Evolutionary conservation across 1,140 invertebrate species (phyloP), one percentile per base, ranked within the genome.

Genomic region (Solenopsis fugax): DNA sequence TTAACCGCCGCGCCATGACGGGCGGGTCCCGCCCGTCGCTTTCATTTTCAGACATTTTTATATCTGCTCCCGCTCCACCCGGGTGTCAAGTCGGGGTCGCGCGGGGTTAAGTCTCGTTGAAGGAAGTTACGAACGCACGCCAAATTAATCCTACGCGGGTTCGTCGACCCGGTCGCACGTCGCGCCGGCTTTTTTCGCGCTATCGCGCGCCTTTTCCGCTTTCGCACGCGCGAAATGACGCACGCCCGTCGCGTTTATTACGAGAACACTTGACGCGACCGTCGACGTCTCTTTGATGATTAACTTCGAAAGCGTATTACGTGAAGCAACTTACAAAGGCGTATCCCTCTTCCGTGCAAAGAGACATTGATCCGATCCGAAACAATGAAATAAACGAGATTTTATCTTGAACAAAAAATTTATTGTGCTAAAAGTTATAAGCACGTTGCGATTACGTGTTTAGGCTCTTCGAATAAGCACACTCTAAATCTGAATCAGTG

Each of bases 31-130:
- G n/a, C n/a, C 34, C 54, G 54, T 48, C 56, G 56, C 41, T 12
- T 54, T 81, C 64, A 60, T 54, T 69, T 81, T 24, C 64, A 71
- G 48, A n/a, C 77, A 81, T 41, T 81, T 69, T 71, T 71, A 81
- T 81, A 81, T 81, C 48, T 81, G 75, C 75, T 29, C 37, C 18
- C 52, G 18, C 21, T 69, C 65, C 52, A 13, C 45, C 21, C 64
- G 76, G 45, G 76, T 81, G 50, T 54, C 78, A 50, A 67, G 76
- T 29, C 64, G 50, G 65, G 50, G 52, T 81, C 78, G 65, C 65
- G 34, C 65, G 78, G 45, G 78, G 78, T 81, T 81, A 81, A 81
- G 77, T 81, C 78, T 72, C 65, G 78, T 72, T 81, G 78, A 81
- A 81, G 78, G 78, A 81, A 81, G 78, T 81, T 81, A 81, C 78